Evolutionary conservation across 2,888 invertebrate species (phyloP).

Genomic region (Erannis defoliaria): DNA sequence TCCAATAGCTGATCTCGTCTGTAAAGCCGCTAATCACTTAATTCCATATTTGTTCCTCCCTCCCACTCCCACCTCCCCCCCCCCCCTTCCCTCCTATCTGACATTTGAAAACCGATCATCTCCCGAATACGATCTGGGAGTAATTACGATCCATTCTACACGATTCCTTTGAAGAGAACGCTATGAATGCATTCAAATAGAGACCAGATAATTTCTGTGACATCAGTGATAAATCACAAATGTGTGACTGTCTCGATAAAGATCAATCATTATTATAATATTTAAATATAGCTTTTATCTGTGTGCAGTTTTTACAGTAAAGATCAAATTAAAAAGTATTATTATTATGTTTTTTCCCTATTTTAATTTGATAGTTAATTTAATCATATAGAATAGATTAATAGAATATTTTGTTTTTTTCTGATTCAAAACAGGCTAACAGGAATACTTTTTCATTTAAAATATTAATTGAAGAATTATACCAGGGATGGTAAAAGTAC

Average conservation of each 20-base stretch:
- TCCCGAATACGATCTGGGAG: constrained; percentile 11
- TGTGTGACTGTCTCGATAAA: neutral
- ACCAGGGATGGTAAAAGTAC: too few relatives aligned
- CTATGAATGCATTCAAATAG: neutral
- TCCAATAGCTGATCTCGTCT: constrained; percentile 13
- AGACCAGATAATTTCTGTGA: neutral
- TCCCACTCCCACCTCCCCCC: neutral
- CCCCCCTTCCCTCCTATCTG: neutral
- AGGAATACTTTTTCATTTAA: too few relatives aligned
- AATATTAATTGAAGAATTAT: too few relatives aligned
- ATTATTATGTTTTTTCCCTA: too few relatives aligned
- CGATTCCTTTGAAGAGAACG: constrained; percentile 1
- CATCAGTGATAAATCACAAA: neutral
- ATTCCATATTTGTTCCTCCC: constrained; percentile 17
- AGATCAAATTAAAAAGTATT: too few relatives aligned
- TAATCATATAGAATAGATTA: too few relatives aligned
- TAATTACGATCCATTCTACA: constrained; percentile 16
- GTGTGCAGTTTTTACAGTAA: too few relatives aligned
- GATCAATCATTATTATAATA: too few relatives aligned
- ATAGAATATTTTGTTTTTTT: too few relatives aligned
- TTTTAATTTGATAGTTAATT: too few relatives aligned
- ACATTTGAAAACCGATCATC: constrained; percentile 18
- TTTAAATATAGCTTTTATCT: too few relatives aligned
- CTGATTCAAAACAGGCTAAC: too few relatives aligned
- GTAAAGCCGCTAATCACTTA: constrained; percentile 17